A percentile compares a stretch with the other conserved stretches of the same genome.
Evolutionary conservation across 2,113 vertebrate species (phyloP).

Genomic region (Phyllopteryx taeniolatus): DNA sequence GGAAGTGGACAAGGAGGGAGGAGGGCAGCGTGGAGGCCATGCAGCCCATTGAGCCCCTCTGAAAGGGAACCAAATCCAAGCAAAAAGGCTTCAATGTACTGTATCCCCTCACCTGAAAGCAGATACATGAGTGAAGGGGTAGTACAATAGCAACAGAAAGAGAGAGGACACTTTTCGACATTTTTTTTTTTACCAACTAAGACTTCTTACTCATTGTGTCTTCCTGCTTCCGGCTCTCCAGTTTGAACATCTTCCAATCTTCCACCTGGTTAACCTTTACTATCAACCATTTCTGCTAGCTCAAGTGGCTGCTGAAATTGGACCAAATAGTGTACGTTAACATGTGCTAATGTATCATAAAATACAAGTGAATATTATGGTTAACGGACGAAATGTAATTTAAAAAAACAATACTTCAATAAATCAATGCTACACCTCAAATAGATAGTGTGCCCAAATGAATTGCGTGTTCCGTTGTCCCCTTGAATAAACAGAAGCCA

Average conservation of each 20-base stretch:
- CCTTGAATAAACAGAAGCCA: neutral
- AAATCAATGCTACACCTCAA: neutral
- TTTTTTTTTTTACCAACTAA: neutral
- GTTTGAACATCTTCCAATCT: neutral
- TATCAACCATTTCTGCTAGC: neutral
- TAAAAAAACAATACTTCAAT: neutral
- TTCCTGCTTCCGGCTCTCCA: neutral
- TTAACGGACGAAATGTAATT: neutral
- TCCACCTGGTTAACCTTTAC: neutral
- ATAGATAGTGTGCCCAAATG: neutral
- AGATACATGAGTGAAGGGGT: conserved; percentile 50
- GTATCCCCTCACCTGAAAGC: conserved; percentile 73
- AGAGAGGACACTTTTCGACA: conserved; percentile 7
- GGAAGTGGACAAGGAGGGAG: conserved; percentile 71
- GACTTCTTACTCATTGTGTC: neutral
- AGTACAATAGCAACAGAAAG: conserved; percentile 25
- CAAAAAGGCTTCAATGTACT: conserved; percentile 73
- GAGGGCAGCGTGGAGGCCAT: conserved; percentile 33
- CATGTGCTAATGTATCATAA: neutral
- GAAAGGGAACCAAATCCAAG: conserved; percentile 80
- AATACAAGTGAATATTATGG: neutral
- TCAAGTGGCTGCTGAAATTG: neutral
- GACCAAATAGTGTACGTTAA: neutral
- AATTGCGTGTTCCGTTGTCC: neutral
- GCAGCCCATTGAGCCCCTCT: conserved; percentile 75